Base-by-base conservation (phyloP, 2,888 invertebrate species). In the Polia nebulosa region DNA sequence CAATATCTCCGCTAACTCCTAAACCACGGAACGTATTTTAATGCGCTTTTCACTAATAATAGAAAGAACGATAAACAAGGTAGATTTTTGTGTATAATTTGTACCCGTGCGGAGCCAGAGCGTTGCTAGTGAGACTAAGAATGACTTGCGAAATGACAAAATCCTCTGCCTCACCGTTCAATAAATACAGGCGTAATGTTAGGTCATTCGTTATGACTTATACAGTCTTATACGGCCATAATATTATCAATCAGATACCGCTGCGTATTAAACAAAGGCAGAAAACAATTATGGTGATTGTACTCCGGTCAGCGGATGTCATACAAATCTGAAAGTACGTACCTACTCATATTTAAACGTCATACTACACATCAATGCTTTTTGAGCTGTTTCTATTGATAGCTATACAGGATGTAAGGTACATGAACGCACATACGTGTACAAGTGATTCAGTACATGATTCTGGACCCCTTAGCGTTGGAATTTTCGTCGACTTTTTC, bases 211-310 rank as follows among this genome's bases (percentile, higher is more conserved):
- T 52, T 32, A 52, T 52, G 52, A 32, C 32, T 52, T 52, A 32
- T 32, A 7, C 32, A 52, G 20, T 32, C 3, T 29, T n/a, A 20
- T 25, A 25, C 45, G 22, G 20, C n/a, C n/a, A 2, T 20, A 20
- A 15, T 32, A 20, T 51, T 36, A 17, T 17, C 11, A 55, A 55
- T 59, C 41, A 59, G 15, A 69, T 36, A 36, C 71, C 76, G 44
- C 29, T 69, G 70, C 36, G n/a, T 59, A 20, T 57, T 44, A 36
- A 29, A 11, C 20, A 73, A 25, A 36, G 9, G 29, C n/a, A n/a
- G 44, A 39, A 72, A 72, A 78, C 78, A 74, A 76, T n/a, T 72
- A 27, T 34, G 11, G 6, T 13, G 45, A 53, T 61, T 49, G 57
- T 72, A 72, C 45, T 27, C 15, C 39, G 20, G 13, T 39, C 64